Conservation (phyloP, 2,113 vertebrate genomes). For the Xerus inauris region DNA sequence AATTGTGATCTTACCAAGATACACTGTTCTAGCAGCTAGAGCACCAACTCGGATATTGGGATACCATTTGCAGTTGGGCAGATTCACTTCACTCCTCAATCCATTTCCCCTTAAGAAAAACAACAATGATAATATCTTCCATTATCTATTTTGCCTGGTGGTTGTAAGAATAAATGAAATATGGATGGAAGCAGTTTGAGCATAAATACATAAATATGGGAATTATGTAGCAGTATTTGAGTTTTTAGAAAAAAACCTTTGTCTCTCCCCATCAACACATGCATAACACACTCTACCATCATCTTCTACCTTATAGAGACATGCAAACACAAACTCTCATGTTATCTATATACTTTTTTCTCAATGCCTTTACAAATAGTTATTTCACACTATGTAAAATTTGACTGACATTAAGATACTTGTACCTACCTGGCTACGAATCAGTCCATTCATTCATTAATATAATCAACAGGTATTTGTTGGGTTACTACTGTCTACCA, state of each 20-base stretch:
- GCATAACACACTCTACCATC: neutral
- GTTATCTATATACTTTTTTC: slow-evolving; percentile 9
- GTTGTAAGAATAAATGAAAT: slow-evolving; percentile 59
- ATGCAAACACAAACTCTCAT: neutral
- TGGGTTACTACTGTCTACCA: neutral
- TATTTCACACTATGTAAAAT: neutral
- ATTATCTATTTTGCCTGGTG: slow-evolving; percentile 57
- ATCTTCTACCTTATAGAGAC: slow-evolving; percentile 52
- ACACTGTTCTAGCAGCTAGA: slow-evolving; percentile 17
- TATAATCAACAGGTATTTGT: slow-evolving; percentile 43
- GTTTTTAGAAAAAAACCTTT: neutral
- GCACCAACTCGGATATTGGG: slow-evolving; percentile 11
- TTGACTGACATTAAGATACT: slow-evolving; percentile 10
- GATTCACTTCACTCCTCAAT: slow-evolving; percentile 66
- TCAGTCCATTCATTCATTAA: neutral
- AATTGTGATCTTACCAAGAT: slow-evolving; percentile 60
- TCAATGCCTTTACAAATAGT: neutral
- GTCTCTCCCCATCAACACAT: neutral
- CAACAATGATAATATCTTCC: slow-evolving; percentile 53
- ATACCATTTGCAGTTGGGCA: slow-evolving; percentile 56
- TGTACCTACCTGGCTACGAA: neutral
- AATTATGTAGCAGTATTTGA: slow-evolving; percentile 1
- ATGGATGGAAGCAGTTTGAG: slow-evolving; percentile 39
- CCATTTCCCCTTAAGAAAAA: slow-evolving; percentile 65
- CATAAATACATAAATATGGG: slow-evolving; percentile 63